These are phyloP conservation scores for Mythimna lalbum DNA, from an alignment of 2,888 invertebrate genomes.

Conservation along the genomic window DNA sequence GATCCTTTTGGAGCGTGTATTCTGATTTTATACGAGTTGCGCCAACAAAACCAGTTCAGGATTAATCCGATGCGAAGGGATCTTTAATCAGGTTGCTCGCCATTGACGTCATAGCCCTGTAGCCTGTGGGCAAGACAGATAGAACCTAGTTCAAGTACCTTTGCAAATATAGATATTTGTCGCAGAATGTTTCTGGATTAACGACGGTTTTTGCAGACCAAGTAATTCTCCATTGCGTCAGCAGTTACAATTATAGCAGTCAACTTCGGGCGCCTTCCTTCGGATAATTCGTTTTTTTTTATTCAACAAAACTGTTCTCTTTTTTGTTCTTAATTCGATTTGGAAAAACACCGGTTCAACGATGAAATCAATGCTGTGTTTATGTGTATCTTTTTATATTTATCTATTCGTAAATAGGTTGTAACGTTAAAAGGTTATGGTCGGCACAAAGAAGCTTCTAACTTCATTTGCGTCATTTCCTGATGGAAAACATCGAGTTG, in stretches of 20 bases:
- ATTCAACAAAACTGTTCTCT: background rate
- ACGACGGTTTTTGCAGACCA: constrained; percentile 14
- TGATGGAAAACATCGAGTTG: background rate
- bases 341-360: constrained; percentile 17
- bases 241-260: constrained; percentile 14
- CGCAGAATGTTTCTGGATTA: constrained; percentile 22
- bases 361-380: constrained; percentile 6
- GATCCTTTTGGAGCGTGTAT: too few species aligned
- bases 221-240: constrained; percentile 34
- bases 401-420: background rate
- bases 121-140: constrained; percentile 21
- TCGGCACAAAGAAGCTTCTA: constrained; percentile 1
- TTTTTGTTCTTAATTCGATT: constrained; percentile 4
- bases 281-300: constrained; percentile 24
- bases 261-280: background rate
- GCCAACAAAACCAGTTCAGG: background rate
- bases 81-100: constrained; percentile 27
- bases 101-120: constrained; percentile 36
- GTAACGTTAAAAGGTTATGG: background rate
- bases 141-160: constrained; percentile 9
- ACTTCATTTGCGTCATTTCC: constrained; percentile 29
- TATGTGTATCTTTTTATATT: constrained; percentile 11
- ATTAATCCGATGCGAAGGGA: constrained; percentile 9
- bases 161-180: constrained; percentile 32
- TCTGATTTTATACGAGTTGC: background rate